Evolutionary conservation across 1,140 invertebrate genomes (phyloP), one percentile per base, ranked within the genome.

Genomic region (Trigoniulus corallinus): DNA sequence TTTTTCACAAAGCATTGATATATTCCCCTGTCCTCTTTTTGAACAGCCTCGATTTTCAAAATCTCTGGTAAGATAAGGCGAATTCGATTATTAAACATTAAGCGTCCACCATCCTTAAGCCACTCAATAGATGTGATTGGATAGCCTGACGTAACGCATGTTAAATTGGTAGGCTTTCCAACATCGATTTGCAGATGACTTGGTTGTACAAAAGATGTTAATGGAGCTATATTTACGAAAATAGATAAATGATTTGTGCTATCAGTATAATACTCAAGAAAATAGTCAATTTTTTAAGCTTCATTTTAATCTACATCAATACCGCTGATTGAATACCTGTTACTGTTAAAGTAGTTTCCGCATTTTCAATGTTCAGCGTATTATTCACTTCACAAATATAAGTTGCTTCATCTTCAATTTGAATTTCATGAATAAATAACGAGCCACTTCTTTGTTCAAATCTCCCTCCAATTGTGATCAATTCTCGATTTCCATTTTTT

Each of bases 171-270:
- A 1, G 87, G 82, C 61, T 87, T 77, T 43, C 87, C 88, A 60
- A 92, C 93, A 64, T 95, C 89, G 39, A 93, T 80, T 37, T 85
- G 88, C 66, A 94, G 89, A 1, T 82, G 81, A 40, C 80, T 77
- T 0, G 91, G 92, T 62, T 92, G 84, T 52, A 95, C 85, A 53
- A 24, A 26, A 47, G 10, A 21, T 7, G 7, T 7, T 18, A 43
- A 15, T 10, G 7, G 25, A n/a, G n/a, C n/a, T n/a, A n/a, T n/a
- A n/a, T n/a, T n/a, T n/a, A n/a, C n/a, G n/a, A n/a, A n/a, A n/a
- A n/a, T n/a, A n/a, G n/a, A n/a, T n/a, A n/a, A n/a, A n/a, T n/a
- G n/a, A n/a, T n/a, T n/a, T n/a, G n/a, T n/a, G n/a, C n/a, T n/a
- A n/a, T n/a, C n/a, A n/a, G n/a, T n/a, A n/a, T n/a, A n/a, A n/a